Evolutionary conservation across 2,888 invertebrate genomes (phyloP), one percentile per base, ranked within the genome.

Genomic region (Platynereis dumerilii): DNA sequence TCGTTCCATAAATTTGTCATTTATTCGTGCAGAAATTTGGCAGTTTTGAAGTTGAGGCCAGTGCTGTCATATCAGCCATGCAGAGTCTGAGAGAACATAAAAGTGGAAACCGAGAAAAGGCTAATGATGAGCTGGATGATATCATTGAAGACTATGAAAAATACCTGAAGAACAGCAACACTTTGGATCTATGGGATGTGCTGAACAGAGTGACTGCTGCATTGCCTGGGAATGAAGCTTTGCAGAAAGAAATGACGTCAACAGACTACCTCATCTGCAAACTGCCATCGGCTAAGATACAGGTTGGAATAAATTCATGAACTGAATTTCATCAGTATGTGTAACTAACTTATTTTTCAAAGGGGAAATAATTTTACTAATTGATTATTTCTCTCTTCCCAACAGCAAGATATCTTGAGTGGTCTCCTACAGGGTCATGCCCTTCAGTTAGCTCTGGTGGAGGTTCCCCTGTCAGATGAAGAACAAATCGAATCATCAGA

Each of bases 41-140:
- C 3, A 75, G 76, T 26, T 76, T 71, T 72, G 75, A 76, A 63
- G 75, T 76, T 5, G 77, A 77, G 53, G 69, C 71, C 20, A 77
- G 76, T 61, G 66, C 70, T 53, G 76, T 75, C 0, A 54, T 77
- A 10, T 72, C 76, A 26, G 66, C 73, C 29, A 65, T 69, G 45
- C 48, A 52, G 52, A 29, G 48, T 20, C 27, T 60, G 17, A 17
- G n/a, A 1, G 52, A 27, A 17, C 29, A 60, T 24, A 60, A 60
- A 52, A 7, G 3, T 22, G 20, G 24, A 3, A 52, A 52, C 5
- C 3, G 7, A 52, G 71, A 73, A 53, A 69, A 70, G 39, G 20
- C 56, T 66, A 10, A 65, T 74, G 15, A 17, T 22, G 5, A 71
- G 66, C 17, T 58, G 65, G 42, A 73, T 72, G 53, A 64, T 75